Evolutionary conservation across 2,797 vertebrate genomes (phyloP), one percentile per base, ranked within the genome.

Genomic region (Streptopelia turtur): DNA sequence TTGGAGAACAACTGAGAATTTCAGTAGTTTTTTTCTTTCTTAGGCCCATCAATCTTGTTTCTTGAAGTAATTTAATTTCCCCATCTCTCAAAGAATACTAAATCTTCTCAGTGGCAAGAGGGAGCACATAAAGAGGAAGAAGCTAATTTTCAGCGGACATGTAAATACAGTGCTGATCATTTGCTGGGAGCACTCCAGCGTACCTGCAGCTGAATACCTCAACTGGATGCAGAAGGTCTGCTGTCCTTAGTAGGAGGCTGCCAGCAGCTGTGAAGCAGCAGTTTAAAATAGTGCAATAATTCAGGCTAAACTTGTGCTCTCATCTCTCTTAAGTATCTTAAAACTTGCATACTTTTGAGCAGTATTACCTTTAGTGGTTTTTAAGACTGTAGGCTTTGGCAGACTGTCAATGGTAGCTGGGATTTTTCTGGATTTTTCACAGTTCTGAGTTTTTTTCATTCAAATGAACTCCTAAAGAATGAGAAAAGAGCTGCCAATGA

Each of bases 51-150:
- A 91, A 28, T 96, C 78, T 96, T 95, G 30, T 90, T 91, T 91
- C 43, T 94, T 85, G 53, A 92, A 93, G 69, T 86, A 95, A 91
- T 93, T 96, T 96, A 65, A 95, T 95, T 89, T 78, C 12, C 28
- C 11, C 4, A 41, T 21, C 49, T 80, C 59, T 87, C 53, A 28
- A 84, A 60, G 75, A 82, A 91, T 64, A 65, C 37, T 90, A 78
- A 70, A 55, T 95, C 70, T 91, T 92, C 60, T 85, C 55, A 61
- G 55, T 56, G 25, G 78, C 33, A 85, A 59, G 66, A 90, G 80
- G 56, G 33, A 56, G 23, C 55, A 85, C 12, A 13, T 50, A 78
- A 87, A 91, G 13, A 68, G 28, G n/a, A 88, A 96, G 60, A 93
- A 93, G 85, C 23, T 85, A 43, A 80, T 91, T 92, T 95, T 91